Evolutionary conservation across 1,140 invertebrate species (phyloP).

Genomic region (Steinernema khuongi): DNA sequence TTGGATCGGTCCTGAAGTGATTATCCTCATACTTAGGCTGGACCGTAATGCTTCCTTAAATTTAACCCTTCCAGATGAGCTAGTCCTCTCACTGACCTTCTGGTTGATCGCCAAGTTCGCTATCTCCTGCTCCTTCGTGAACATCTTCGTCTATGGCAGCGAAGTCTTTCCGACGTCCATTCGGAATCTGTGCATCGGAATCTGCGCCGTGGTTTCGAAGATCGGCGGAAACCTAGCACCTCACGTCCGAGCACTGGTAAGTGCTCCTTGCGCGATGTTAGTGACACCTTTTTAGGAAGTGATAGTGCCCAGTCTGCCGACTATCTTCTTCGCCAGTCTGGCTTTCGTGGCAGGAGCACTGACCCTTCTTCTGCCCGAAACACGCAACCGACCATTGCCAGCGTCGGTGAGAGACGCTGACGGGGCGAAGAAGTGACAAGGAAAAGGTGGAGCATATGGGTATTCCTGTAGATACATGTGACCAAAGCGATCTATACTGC

Average conservation of each 20-base stretch:
- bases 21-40: too few relatives aligned
- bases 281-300: slow-evolving; percentile 25
- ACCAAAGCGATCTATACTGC: too few relatives aligned
- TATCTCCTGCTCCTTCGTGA: slow-evolving; percentile 34
- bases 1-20: too few relatives aligned
- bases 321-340: slow-evolving; percentile 22
- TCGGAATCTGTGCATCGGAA: slow-evolving; percentile 29
- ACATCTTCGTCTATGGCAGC: slow-evolving; percentile 31
- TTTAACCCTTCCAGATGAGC: background rate
- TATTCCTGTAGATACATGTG: slow-evolving; percentile 7
- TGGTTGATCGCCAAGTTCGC: slow-evolving; percentile 38
- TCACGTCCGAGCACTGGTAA: slow-evolving; percentile 25
- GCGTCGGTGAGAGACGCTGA: slow-evolving; percentile 22
- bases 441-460: background rate
- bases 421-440: background rate
- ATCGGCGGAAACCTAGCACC: slow-evolving; percentile 36
- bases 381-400: slow-evolving; percentile 25
- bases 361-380: slow-evolving; percentile 35
- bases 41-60: too few relatives aligned
- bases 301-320: slow-evolving; percentile 21
- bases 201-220: slow-evolving; percentile 31
- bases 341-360: slow-evolving; percentile 23
- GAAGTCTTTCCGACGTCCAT: slow-evolving; percentile 14
- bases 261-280: background rate
- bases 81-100: slow-evolving; percentile 21